A percentile compares a stretch with the other conserved stretches of the same genome.
Evolutionary conservation across 2,888 invertebrate genomes (phyloP).

Genomic region (Nowickia ferox): DNA sequence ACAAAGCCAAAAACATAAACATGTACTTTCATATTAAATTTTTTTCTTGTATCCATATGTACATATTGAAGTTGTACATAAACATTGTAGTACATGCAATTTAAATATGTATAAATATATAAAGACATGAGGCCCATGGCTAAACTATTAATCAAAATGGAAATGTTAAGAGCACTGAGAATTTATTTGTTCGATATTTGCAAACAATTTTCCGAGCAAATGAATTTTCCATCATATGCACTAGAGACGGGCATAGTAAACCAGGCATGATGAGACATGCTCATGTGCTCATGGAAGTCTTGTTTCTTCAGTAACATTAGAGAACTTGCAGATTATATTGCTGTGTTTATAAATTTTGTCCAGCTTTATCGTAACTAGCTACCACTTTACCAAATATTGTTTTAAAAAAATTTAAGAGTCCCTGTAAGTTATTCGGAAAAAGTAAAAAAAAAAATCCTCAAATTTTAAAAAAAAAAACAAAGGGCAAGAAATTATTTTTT

Average conservation of each 20-base stretch:
- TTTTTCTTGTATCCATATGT: background rate
- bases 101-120: constrained; percentile 6
- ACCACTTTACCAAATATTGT: no score
- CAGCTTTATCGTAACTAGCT: no score
- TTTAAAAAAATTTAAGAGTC: no score
- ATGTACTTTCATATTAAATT: background rate
- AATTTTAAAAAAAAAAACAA: no score
- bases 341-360: no score
- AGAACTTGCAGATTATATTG: no score
- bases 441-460: no score
- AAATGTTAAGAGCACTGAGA: background rate
- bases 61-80: background rate
- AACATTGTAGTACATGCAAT: constrained; percentile 1
- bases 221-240: background rate
- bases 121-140: background rate
- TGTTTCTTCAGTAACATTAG: no score
- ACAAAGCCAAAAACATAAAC: background rate
- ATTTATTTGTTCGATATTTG: background rate
- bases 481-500: no score
- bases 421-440: no score
- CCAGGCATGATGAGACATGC: no score
- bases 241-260: background rate
- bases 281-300: no score
- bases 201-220: constrained; percentile 1
- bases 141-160: constrained; percentile 29